Conservation (phyloP, 2,797 vertebrate species). For the Nothura maculosa region DNA sequence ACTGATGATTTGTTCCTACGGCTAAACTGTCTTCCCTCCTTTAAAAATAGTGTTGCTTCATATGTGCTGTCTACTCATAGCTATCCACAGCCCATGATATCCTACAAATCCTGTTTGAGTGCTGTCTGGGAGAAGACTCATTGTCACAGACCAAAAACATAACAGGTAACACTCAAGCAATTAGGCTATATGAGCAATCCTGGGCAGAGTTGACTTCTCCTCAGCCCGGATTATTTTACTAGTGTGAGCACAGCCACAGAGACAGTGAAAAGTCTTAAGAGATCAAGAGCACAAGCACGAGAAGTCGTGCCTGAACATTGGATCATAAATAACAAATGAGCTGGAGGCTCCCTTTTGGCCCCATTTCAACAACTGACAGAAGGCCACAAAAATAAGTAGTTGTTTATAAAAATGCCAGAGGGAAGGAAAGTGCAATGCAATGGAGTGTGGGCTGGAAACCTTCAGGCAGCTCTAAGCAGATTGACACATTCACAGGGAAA, state of each 20-base stretch:
- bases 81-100: neutral
- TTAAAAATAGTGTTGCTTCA: accelerated
- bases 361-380: neutral
- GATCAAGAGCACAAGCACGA: neutral
- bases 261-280: neutral
- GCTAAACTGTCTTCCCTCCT: neutral
- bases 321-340: neutral
- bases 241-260: neutral
- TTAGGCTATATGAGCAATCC: neutral
- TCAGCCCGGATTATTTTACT: neutral
- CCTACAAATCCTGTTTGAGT: neutral
- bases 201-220: neutral
- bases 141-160: neutral
- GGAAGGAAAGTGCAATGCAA: neutral
- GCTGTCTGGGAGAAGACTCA: accelerated
- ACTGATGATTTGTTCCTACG: accelerated
- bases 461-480: neutral
- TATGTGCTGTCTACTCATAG: neutral
- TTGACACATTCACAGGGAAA: accelerated
- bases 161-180: neutral
- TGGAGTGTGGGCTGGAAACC: accelerated
- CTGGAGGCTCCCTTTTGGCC: neutral
- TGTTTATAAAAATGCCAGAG: neutral
- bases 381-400: neutral
- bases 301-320: accelerated